A percentile compares a stretch with the other conserved stretches of the same genome.
These are phyloP conservation scores for Alectura lathami DNA, from an alignment of 2,113 vertebrate species.

Conservation along the genomic window DNA sequence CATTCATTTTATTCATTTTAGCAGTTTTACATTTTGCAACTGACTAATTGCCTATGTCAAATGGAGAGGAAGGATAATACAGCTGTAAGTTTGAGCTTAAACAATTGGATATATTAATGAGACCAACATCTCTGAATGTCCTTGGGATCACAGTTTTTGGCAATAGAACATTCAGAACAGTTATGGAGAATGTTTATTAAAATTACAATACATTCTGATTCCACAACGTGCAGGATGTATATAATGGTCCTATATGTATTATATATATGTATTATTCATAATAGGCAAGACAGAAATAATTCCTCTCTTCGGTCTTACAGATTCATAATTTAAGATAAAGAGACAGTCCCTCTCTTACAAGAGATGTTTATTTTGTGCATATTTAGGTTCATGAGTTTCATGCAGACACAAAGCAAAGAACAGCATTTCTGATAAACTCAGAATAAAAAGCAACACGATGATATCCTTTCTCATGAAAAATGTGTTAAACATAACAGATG, in stretches of 20 bases:
- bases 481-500: background rate
- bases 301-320: background rate
- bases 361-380: slow-evolving; percentile 11
- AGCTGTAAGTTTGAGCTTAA: background rate
- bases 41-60: background rate
- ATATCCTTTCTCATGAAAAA: background rate
- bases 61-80: background rate
- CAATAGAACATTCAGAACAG: background rate
- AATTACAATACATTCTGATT: background rate
- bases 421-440: background rate
- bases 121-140: background rate
- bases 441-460: background rate
- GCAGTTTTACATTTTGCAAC: no score
- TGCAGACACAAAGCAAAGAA: background rate
- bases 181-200: slow-evolving; percentile 41
- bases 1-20: background rate
- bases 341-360: background rate
- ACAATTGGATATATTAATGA: background rate
- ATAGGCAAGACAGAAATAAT: background rate
- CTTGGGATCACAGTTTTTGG: slow-evolving; percentile 10
- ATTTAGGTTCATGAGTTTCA: background rate
- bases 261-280: slow-evolving; percentile 66
- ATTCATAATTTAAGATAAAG: slow-evolving; percentile 40
- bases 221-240: background rate
- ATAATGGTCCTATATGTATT: slow-evolving; percentile 26